Evolutionary conservation across 2,797 vertebrate species (phyloP), one percentile per base, ranked within the genome.

Genomic region (Typhlichthys eigenmanni): DNA sequence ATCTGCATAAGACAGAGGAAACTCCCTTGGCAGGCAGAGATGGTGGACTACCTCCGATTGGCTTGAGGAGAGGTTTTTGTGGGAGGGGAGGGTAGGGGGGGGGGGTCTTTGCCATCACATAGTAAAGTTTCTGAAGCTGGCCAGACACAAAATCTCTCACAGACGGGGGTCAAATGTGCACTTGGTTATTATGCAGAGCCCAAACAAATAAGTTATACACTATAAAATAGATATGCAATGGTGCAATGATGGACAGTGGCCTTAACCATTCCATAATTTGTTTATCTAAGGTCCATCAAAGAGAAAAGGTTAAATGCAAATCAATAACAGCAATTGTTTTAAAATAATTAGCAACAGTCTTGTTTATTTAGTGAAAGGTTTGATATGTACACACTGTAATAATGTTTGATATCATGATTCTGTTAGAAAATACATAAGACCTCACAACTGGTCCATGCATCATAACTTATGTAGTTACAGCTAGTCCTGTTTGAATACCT

Each of bases 1-100:
- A 98, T 98, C 96, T 98, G 94, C 96, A 98, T 98, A 95, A 95
- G 93, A 92, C 93, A 93, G 93, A 93, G 93, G 94, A 92, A 82
- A 94, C 92, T 83, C 93, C 90, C 93, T 94, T 95, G 95, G 94
- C 92, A 92, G 93, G 86, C 92, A 93, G 93, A 93, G 92, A 92
- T 89, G 92, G 92, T 93, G 92, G 94, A 92, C 88, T 82, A 91
- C 88, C 90, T 92, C 92, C 92, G 88, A 92, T 91, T 92, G 91
- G 90, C 81, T 89, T 93, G 91, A 87, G 81, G 87, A 85, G 60
- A 83, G 85, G 85, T 29, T 29, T 29, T 29, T 29, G 68, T 60
- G 3, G 3, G 38, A 89, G 90, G 91, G 92, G 3, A 24, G 24
- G 24, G 24, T 3, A 24, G 92, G 50, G 85, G 58, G 90, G 92